A percentile compares a stretch with the other conserved stretches of the same genome.
These are phyloP conservation scores for Steatornis caripensis DNA, from an alignment of 2,113 vertebrate genomes.

Conservation along the genomic window DNA sequence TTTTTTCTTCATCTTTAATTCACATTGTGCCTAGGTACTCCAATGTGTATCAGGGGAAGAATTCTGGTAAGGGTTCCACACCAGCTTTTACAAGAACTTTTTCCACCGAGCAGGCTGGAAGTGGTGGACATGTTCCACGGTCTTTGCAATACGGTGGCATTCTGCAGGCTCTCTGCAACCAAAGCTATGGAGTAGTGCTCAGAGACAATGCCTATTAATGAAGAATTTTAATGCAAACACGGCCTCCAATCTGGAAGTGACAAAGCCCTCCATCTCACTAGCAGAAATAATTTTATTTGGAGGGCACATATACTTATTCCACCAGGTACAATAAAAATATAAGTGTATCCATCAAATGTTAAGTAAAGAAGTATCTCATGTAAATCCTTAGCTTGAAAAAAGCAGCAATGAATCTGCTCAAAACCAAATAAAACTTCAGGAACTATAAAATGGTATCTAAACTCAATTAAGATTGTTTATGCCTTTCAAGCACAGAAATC, in stretches of 20 bases:
- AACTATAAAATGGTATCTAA: neutral
- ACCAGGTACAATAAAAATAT: neutral
- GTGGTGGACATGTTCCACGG: neutral
- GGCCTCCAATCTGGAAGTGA: neutral
- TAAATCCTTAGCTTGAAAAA: neutral
- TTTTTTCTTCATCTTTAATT: neutral
- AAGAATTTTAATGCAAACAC: neutral
- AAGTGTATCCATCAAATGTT: neutral
- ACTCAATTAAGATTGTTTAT: neutral
- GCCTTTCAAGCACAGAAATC: neutral
- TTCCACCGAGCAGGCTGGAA: neutral
- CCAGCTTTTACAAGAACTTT: neutral
- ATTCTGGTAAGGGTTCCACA: neutral
- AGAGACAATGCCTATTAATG: neutral
- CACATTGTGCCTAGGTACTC: neutral
- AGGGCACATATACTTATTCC: neutral
- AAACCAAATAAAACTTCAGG: neutral
- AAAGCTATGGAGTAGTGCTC: neutral
- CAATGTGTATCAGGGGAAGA: neutral
- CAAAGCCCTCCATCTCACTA: neutral
- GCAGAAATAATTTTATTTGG: neutral
- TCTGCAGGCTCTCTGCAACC: neutral
- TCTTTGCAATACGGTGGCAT: neutral
- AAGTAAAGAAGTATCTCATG: neutral
- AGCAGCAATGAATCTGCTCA: neutral